Conservation (phyloP, 2,888 invertebrate genomes). For the Morpho helenor region DNA sequence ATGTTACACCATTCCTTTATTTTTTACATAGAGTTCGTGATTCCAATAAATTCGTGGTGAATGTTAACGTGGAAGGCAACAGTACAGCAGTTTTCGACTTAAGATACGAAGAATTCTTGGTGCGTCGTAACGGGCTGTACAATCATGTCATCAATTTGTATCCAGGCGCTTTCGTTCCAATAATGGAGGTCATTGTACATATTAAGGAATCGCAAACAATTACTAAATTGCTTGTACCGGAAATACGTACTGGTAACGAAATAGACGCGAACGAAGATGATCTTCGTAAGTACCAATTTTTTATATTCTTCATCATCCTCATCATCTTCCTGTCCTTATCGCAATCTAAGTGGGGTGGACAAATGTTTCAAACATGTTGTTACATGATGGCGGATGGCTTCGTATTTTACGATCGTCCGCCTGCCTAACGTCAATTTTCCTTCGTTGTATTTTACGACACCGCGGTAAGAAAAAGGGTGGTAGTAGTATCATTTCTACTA, state of each 20-base stretch:
- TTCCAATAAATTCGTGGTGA: conserved; percentile 84
- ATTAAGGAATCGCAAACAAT: not conserved
- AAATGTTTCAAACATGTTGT: too few species aligned
- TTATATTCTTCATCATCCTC: too few species aligned
- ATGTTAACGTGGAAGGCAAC: conserved; percentile 82
- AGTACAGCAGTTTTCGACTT: conserved; percentile 83
- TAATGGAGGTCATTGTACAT: not conserved
- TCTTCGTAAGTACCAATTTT: not conserved
- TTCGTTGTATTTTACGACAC: too few species aligned
- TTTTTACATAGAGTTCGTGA: conserved; percentile 78
- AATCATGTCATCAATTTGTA: conserved; percentile 78
- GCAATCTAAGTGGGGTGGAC: too few species aligned
- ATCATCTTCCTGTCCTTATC: too few species aligned
- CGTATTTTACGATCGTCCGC: too few species aligned
- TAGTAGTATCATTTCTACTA: too few species aligned
- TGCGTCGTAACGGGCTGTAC: conserved; percentile 59
- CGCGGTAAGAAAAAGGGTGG: too few species aligned
- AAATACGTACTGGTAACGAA: not conserved
- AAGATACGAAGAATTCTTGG: conserved; percentile 66
- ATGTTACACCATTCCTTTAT: not conserved
- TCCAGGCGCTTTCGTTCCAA: not conserved
- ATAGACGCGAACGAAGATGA: not conserved
- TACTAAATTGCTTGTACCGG: not conserved
- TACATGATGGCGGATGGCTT: too few species aligned
- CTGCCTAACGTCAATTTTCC: too few species aligned